Conservation (phyloP, 2,797 vertebrate genomes). For the Novumbra hubbsi region DNA sequence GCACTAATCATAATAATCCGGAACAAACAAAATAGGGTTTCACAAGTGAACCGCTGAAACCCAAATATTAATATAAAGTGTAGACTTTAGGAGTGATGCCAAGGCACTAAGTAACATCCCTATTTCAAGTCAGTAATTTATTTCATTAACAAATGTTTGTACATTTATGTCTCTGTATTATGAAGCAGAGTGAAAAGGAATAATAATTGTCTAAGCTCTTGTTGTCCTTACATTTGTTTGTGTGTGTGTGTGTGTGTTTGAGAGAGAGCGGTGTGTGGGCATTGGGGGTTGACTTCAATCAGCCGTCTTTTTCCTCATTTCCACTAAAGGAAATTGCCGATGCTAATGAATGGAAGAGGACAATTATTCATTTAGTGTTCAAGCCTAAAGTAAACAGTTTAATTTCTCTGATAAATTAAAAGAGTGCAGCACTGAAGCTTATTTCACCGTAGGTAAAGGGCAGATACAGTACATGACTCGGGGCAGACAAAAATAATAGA, state of each 20-base stretch:
- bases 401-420: slow-evolving; percentile 63
- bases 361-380: slow-evolving; percentile 57
- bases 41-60: too few species aligned
- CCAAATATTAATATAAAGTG: not conserved
- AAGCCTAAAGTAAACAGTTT: slow-evolving; percentile 66
- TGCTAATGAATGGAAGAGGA: slow-evolving; percentile 63
- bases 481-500: not conserved
- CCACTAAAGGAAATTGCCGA: slow-evolving; percentile 58
- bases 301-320: slow-evolving; percentile 52
- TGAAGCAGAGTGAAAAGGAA: slow-evolving; percentile 34
- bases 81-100: not conserved
- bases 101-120: not conserved
- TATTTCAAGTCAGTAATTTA: not conserved
- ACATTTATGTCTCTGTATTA: slow-evolving; percentile 19
- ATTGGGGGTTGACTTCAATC: slow-evolving; percentile 52
- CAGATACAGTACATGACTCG: not conserved
- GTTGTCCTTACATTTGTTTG: slow-evolving; percentile 51
- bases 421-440: slow-evolving; percentile 41
- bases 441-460: slow-evolving; percentile 31
- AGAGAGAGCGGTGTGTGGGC: too few species aligned
- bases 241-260: too few species aligned
- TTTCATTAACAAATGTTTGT: too few species aligned
- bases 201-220: slow-evolving; percentile 42
- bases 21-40: too few species aligned
- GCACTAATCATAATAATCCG: too few species aligned